Percentiles rank a stretch among this genome's conserved stretches.
phyloP scores from a whole-genome alignment of 2,888 invertebrate genomes.

The Cheilosia grossa region DNA sequence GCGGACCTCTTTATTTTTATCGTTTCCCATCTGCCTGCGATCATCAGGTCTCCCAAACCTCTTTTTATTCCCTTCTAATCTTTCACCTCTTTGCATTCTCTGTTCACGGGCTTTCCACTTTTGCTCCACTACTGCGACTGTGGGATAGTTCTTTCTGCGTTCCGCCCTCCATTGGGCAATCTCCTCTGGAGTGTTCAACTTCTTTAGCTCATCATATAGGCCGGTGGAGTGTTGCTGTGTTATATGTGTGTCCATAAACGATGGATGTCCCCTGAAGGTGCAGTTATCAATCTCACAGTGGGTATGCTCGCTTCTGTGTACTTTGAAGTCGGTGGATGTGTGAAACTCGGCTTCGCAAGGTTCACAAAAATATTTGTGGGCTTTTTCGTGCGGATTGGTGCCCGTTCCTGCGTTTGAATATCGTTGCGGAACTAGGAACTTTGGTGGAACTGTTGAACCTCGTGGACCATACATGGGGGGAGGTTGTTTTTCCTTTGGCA shows the following conservation, averaged over 20 bases:
- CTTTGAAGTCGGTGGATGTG: constrained; percentile 85
- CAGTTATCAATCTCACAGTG: constrained; percentile 93
- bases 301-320: constrained; percentile 90
- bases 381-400: constrained; percentile 23
- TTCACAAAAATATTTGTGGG: constrained; percentile 86
- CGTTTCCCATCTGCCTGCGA: constrained; percentile 77
- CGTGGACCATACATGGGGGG: constrained; percentile 83
- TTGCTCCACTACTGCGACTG: constrained; percentile 87
- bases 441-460: constrained; percentile 81
- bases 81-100: constrained; percentile 90
- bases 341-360: constrained; percentile 92
- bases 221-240: constrained; percentile 93
- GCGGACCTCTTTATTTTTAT: constrained; percentile 5
- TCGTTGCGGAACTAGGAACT: constrained; percentile 75
- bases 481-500: constrained; percentile 80
- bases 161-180: constrained; percentile 93
- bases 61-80: constrained; percentile 84
- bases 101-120: constrained; percentile 87
- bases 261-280: constrained; percentile 90
- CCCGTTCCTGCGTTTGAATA: constrained; percentile 8
- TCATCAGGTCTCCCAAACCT: constrained; percentile 83
- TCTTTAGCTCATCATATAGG: constrained; percentile 90
- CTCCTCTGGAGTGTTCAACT: constrained; percentile 90
- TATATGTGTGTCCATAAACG: constrained; percentile 91
- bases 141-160: constrained; percentile 91